phyloP scores from a whole-genome alignment of 2,113 vertebrate species.

The Cavia aperea region DNA sequence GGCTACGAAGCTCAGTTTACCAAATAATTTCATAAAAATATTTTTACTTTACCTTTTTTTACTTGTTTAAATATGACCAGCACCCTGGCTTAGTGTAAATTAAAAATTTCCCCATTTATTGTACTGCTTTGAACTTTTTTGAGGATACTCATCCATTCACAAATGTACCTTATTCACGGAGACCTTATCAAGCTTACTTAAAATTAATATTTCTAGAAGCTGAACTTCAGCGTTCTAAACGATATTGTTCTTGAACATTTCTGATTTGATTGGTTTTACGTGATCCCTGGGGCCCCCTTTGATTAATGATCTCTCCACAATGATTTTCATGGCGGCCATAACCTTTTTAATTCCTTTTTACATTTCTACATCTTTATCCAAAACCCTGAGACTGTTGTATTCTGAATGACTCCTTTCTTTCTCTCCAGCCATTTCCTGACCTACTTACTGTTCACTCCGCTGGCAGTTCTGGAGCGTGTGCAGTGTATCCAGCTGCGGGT shows the following conservation, averaged over 20 bases:
- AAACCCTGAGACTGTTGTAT: neutral
- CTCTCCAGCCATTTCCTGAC: neutral
- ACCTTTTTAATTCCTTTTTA: neutral
- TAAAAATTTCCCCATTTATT: neutral
- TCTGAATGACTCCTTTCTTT: neutral
- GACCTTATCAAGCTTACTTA: neutral
- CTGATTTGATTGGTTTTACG: neutral
- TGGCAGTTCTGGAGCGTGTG: fast-evolving
- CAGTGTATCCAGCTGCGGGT: neutral
- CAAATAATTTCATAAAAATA: conserved; percentile 8
- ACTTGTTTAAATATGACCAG: neutral
- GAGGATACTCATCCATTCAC: neutral
- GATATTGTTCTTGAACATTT: neutral
- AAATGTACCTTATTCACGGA: neutral
- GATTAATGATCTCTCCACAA: neutral
- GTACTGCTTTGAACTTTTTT: neutral
- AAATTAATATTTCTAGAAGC: neutral
- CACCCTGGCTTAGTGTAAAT: neutral
- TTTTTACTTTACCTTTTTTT: neutral
- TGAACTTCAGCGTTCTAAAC: neutral
- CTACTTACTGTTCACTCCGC: fast-evolving
- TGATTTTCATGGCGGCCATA: neutral
- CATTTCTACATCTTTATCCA: neutral
- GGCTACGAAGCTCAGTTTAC: neutral
- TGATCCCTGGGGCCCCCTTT: neutral